Evolutionary conservation across 2,888 invertebrate species (phyloP).

Genomic region (Crematogaster levior): DNA sequence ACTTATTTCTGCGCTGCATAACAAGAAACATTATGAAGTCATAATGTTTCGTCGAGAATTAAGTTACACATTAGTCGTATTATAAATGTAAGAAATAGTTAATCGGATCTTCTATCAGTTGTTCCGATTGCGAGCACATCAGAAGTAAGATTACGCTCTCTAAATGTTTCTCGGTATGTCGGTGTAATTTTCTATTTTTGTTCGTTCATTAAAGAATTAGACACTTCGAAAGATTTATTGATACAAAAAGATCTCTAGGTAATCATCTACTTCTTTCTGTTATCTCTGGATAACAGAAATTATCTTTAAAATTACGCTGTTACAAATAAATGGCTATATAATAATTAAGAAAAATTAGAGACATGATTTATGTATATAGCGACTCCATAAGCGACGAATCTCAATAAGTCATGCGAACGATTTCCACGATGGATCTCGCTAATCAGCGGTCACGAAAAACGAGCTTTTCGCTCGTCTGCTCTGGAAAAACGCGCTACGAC

Average conservation of each 20-base stretch:
- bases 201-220: neutral
- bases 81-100: neutral
- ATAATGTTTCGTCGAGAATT: constrained; percentile 33
- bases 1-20: constrained; percentile 6
- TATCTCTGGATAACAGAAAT: neutral
- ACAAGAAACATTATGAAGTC: constrained; percentile 35
- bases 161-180: neutral
- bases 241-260: neutral
- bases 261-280: no score
- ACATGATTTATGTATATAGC: neutral
- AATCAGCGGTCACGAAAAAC: constrained; percentile 35
- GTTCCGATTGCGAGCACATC: neutral
- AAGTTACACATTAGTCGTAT: constrained; percentile 4
- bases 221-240: neutral
- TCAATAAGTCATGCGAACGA: neutral
- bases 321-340: neutral
- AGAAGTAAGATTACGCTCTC: neutral
- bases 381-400: neutral
- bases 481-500: constrained; percentile 40
- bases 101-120: constrained; percentile 18
- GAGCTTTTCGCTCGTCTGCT: constrained; percentile 13
- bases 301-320: neutral
- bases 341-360: neutral
- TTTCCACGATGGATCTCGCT: constrained; percentile 24
- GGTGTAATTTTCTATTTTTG: neutral